Base-by-base conservation (phyloP, 2,797 vertebrate species). In the Octomys mimax region DNA sequence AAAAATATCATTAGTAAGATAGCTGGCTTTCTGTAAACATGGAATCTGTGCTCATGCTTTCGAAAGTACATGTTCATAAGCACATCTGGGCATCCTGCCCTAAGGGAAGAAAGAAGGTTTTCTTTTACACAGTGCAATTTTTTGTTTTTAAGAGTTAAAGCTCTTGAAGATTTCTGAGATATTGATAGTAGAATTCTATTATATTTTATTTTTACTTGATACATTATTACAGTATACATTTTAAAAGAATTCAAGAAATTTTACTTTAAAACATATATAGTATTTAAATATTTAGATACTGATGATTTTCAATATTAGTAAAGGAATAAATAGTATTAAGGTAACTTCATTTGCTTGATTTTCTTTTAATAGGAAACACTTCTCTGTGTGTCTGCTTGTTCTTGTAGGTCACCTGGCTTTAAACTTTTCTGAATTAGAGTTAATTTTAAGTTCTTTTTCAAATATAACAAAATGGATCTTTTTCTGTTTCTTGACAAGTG, bases 361-460 rank as follows among this genome's bases (percentile, higher is more conserved):
- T 70, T 49, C 33, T 89, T 92, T 86, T 79, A 70, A 79, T 83
- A 71, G 24, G 66, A 92, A 86, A 54, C 42, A 39, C 85, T 16
- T 31, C 94, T 4, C 66, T 78, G 28, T 33, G 36, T 82, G 31
- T 91, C 16, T 92, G 42, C 33, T 91, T 90, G 92, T 24, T 54
- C 49, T 93, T 78, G 0, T 81, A 89, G 52, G 52, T 64, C 28
- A 26, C 8, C 22, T 92, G 4, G 2, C 64, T 94, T 93, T 57
- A 84, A 92, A 73, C 61, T 92, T 95, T 42, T 91, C 68, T 73
- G 52, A 75, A 71, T 90, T 36, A 87, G 33, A 92, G 64, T 89
- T 87, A 68, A 87, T 77, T 78, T 91, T 36, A 79, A 73, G 59
- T 82, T 91, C 21, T 54, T 95, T 93, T 85, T 71, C 39, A 73